Evolutionary conservation across 1,140 invertebrate species (phyloP).

Genomic region (Hyphantria cunea): DNA sequence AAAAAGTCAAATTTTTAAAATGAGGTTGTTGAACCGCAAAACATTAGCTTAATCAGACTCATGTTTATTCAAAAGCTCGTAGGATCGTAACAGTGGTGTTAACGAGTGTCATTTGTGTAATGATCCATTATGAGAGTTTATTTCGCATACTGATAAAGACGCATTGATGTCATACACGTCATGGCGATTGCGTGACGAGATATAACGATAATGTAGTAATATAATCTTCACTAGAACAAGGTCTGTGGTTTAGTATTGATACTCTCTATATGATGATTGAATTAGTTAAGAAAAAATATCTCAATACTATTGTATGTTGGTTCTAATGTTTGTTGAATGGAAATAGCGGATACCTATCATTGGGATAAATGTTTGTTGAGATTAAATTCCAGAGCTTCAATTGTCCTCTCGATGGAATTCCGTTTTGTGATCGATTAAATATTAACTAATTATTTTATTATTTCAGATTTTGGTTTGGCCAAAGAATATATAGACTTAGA

Average conservation of each 20-base stretch:
- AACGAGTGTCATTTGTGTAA: slow-evolving; percentile 23
- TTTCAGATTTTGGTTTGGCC: slow-evolving; percentile 98
- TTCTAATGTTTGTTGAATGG: too few relatives aligned
- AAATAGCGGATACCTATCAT: too few relatives aligned
- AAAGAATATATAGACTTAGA: slow-evolving; percentile 99
- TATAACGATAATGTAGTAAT: slow-evolving; percentile 42
- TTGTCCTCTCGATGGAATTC: too few relatives aligned
- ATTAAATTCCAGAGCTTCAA: too few relatives aligned
- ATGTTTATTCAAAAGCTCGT: slow-evolving; percentile 13
- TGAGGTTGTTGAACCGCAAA: too few relatives aligned
- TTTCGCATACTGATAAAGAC: slow-evolving; percentile 22
- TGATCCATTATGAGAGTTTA: slow-evolving; percentile 9
- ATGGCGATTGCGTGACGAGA: slow-evolving; percentile 30
- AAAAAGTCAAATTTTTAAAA: too few relatives aligned
- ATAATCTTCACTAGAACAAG: slow-evolving; percentile 41
- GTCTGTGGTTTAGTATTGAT: slow-evolving; percentile 46
- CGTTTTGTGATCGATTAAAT: background rate
- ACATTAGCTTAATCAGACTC: background rate
- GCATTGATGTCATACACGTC: slow-evolving; percentile 6
- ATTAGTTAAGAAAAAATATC: too few relatives aligned
- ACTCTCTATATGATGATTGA: background rate
- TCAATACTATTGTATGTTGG: too few relatives aligned
- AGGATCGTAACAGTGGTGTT: slow-evolving; percentile 11
- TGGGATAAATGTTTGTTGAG: too few relatives aligned
- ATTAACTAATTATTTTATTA: slow-evolving; percentile 37